Evolutionary conservation across 2,113 vertebrate species (phyloP), one percentile per base, ranked within the genome.

Genomic region (Esox niger): DNA sequence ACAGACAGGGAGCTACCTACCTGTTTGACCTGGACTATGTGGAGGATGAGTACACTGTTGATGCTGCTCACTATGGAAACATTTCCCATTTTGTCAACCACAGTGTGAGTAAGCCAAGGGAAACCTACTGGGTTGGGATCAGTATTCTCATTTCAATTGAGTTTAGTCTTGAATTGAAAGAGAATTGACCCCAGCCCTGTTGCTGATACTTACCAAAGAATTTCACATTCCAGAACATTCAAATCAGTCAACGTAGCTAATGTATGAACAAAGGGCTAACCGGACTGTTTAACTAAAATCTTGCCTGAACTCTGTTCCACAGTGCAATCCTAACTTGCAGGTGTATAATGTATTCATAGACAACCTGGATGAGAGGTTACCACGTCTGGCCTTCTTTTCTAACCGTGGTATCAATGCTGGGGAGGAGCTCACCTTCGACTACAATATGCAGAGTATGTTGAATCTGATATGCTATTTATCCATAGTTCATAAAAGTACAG

Each of bases 391-490:
- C 0, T 93, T 94, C 68, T 94, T 94, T 65, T 84, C 92, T 68
- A 93, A 90, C 1, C 77, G 91, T 2, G 74, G 81, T 68, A 93
- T 94, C 82, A 87, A 90, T 1, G 83, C 86, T 5, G 93, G 93
- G 0, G 92, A 94, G 77, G 93, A 94, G 82, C 92, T 94, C 68
- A 94, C 93, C n/a, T 94, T 94, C 74, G 93, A 94, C 88, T 94
- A 94, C 86, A 93, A 94, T 81, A 94, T 94, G 93, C 91, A 91
- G 62, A 90, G 93, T 93, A 80, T 84, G 79, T 72, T 38, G 64
- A 13, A 46, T 32, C 25, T 23, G 6, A n/a, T 62, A 35, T 11
- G 21, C 15, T 3, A 9, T 21, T 20, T 61, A 2, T 43, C 38
- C 38, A 43, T 15, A 43, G 38, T 15, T 43, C 13, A 15, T 43